Evolutionary conservation across 2,113 vertebrate genomes (phyloP), one percentile per base, ranked within the genome.

Genomic region (Baryphthengus martii): DNA sequence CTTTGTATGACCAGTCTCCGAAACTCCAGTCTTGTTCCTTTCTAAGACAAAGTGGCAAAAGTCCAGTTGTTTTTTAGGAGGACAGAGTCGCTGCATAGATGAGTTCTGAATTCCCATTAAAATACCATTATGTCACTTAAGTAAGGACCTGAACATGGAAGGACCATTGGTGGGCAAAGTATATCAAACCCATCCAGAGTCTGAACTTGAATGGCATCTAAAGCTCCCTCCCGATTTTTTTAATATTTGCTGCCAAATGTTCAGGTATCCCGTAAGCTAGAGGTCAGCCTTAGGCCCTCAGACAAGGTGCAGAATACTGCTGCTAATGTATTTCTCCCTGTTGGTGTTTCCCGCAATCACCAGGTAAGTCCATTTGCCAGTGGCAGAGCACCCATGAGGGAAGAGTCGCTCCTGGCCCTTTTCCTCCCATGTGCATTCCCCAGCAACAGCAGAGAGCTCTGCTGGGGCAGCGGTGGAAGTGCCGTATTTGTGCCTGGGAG

Each of bases 371-470:
- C 25, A 9, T 66, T 75, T 71, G 62, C 61, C 29, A 13, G 44
- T 9, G 56, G 35, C 12, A 11, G 56, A 28, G 73, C 23, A 49
- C 6, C n/a, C 50, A 4, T 0, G 8, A 47, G 40, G 31, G 35
- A 71, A 40, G 15, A 33, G 37, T 26, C 1, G 0, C 25, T 76
- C 12, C 47, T 42, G 17, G n/a, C 28, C 9, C 0, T 0, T 52
- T 56, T 56, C 42, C 25, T 84, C 58, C 47, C 7, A 1, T 72
- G 52, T n/a, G 4, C 19, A 1, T 47, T 70, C 53, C n/a, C 13
- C 10, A 39, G 42, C 17, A 25, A 33, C 78, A 75, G 56, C 50
- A 31, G 33, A 63, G 33, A 26, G 31, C 31, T 47, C 31, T 59
- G 55, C 61, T 17, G 39, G 39, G 37, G 21, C 49, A 76, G 40